Conservation (phyloP, 2,888 invertebrate species). For the Drosophila glabriapex region DNA sequence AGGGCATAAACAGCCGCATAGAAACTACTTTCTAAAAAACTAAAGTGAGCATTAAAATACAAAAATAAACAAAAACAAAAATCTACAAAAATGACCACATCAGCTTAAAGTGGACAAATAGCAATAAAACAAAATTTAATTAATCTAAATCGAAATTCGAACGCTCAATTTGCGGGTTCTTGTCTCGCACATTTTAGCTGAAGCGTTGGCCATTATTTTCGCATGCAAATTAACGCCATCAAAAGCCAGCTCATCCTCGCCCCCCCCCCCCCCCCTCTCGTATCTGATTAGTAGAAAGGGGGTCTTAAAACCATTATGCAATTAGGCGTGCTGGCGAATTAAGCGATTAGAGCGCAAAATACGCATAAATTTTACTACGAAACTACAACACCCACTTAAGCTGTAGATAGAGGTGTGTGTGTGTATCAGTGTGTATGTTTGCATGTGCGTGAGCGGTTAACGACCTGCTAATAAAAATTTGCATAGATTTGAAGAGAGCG, state of each 20-base stretch:
- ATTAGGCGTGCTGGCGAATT: conserved; percentile 71
- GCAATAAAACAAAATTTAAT: conserved; percentile 55
- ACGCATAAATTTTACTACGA: conserved; percentile 71
- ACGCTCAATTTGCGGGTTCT: conserved; percentile 55
- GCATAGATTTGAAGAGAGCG: conserved; percentile 63
- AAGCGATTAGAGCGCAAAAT: conserved; percentile 73
- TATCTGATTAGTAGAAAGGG: not conserved
- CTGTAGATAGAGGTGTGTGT: conserved; percentile 14
- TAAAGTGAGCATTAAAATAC: conserved; percentile 24
- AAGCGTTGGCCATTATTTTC: conserved; percentile 60
- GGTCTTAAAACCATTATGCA: conserved; percentile 72
- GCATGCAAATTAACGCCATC: conserved; percentile 69
- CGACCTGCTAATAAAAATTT: conserved; percentile 78
- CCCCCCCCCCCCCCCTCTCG: not conserved
- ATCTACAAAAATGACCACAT: conserved; percentile 28
- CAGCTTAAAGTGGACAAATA: conserved; percentile 61
- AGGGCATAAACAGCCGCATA: conserved; percentile 6
- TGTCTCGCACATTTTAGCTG: conserved; percentile 22
- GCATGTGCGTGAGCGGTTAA: conserved; percentile 68
- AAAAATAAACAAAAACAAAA: not conserved
- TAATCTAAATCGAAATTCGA: conserved; percentile 75
- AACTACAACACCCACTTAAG: conserved; percentile 76
- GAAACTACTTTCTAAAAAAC: conserved; percentile 80
- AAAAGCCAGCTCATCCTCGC: conserved; percentile 7
- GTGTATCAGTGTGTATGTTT: conserved; percentile 18